Evolutionary conservation across 2,888 invertebrate genomes (phyloP).

Genomic region (Chymomyza caudatula): DNA sequence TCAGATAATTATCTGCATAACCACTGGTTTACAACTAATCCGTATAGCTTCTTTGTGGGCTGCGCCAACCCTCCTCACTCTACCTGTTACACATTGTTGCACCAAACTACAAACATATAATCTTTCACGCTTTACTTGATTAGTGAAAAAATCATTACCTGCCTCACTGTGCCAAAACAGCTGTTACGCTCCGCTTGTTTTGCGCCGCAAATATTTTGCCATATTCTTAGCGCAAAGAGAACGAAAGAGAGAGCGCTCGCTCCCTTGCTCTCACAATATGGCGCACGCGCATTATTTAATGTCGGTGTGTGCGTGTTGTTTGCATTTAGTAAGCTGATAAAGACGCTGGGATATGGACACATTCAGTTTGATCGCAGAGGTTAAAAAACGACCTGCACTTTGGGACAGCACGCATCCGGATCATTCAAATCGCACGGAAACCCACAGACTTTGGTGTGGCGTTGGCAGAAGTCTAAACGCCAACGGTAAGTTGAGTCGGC

Average conservation of each 20-base stretch:
- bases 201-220: neutral
- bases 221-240: neutral
- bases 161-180: neutral
- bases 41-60: no score
- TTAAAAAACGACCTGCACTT: slow-evolving; percentile 60
- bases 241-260: neutral
- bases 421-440: slow-evolving; percentile 55
- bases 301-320: slow-evolving; percentile 24
- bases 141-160: neutral
- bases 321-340: slow-evolving; percentile 64
- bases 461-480: slow-evolving; percentile 49
- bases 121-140: no score
- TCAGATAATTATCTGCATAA: no score
- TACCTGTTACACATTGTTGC: neutral
- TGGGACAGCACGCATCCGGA: slow-evolving; percentile 67
- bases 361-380: slow-evolving; percentile 65
- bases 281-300: neutral
- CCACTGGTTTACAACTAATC: no score
- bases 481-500: slow-evolving; percentile 55
- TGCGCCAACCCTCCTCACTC: no score
- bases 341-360: slow-evolving; percentile 67
- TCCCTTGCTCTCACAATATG: neutral
- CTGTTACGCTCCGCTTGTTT: neutral
- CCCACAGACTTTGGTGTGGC: slow-evolving; percentile 56
- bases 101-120: no score